phyloP scores from a whole-genome alignment of 2,888 invertebrate species.

The Branchellion lobata region DNA sequence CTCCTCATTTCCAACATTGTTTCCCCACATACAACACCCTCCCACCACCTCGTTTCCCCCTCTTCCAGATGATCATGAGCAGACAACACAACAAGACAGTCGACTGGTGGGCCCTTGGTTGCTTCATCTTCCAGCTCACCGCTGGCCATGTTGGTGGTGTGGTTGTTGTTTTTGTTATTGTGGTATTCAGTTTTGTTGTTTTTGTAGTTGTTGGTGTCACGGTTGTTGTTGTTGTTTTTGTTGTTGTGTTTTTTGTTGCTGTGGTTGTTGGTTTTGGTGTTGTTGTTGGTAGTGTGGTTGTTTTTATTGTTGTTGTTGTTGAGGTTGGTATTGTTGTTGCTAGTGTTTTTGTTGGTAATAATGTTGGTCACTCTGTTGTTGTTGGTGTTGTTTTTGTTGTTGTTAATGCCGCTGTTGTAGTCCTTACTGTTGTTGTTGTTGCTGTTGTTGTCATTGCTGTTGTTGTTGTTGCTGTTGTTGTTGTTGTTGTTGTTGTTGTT shows the following conservation, averaged over 20 bases:
- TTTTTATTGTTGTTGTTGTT: slow-evolving; percentile 9
- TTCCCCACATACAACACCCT: no score
- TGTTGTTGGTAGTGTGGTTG: neutral
- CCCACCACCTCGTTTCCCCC: neutral
- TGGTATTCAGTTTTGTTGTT: neutral
- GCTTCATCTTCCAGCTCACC: slow-evolving; percentile 23
- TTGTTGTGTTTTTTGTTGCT: no score
- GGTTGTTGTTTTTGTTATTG: neutral
- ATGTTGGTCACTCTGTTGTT: no score
- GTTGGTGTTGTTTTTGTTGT: no score
- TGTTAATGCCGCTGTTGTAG: no score
- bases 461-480: no score
- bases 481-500: no score
- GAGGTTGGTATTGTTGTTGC: slow-evolving; percentile 1
- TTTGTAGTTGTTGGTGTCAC: neutral
- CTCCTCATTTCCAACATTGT: no score
- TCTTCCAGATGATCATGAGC: slow-evolving; percentile 25
- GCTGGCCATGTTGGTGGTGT: slow-evolving; percentile 23
- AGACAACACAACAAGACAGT: slow-evolving; percentile 31
- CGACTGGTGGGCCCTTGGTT: slow-evolving; percentile 39
- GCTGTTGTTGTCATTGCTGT: no score
- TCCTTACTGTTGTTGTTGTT: no score
- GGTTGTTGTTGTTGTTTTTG: no score
- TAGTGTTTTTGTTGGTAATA: slow-evolving; percentile 12
- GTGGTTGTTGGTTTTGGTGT: neutral